Percentiles rank a stretch among this genome's conserved stretches.
Conservation (phyloP, 2,797 vertebrate species). For the Stomatorhinus walkeri region DNA sequence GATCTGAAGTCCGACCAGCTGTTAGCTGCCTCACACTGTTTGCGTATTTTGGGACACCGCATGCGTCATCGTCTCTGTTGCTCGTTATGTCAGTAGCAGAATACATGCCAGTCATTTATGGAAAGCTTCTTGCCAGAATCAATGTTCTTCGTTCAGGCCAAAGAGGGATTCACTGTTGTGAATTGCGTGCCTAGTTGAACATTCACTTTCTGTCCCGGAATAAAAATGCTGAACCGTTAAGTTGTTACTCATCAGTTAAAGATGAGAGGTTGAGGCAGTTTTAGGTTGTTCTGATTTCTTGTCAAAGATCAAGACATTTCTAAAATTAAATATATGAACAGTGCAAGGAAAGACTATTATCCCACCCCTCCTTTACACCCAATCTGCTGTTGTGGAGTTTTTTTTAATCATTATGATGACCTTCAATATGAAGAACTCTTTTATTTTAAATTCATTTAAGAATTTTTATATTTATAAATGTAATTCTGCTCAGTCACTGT, state of each 20-base stretch:
- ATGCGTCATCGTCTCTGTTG: neutral
- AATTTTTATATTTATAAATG: constrained; percentile 3
- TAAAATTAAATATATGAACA: neutral
- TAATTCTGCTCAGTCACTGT: neutral
- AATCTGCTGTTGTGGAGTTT: neutral
- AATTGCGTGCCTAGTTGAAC: neutral
- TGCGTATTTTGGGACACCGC: neutral
- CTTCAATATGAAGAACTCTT: constrained; percentile 4
- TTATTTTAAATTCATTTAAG: neutral
- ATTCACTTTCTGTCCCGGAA: neutral
- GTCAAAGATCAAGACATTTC: neutral
- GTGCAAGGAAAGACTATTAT: neutral
- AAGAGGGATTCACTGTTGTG: neutral
- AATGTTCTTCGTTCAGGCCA: neutral
- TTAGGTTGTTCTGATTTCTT: constrained; percentile 21
- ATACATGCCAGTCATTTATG: neutral
- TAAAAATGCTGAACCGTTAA: neutral
- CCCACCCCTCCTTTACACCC: neutral
- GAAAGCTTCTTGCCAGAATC: neutral
- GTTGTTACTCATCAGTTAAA: neutral
- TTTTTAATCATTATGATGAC: neutral
- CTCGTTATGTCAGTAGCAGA: neutral
- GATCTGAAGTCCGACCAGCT: neutral
- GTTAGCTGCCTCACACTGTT: neutral
- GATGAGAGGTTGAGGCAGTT: constrained; percentile 26